Percentiles rank a stretch among this genome's conserved stretches.
These are phyloP conservation scores for Parauchenoglanis ngamensis DNA, from an alignment of 2,797 vertebrate genomes.

Conservation along the genomic window DNA sequence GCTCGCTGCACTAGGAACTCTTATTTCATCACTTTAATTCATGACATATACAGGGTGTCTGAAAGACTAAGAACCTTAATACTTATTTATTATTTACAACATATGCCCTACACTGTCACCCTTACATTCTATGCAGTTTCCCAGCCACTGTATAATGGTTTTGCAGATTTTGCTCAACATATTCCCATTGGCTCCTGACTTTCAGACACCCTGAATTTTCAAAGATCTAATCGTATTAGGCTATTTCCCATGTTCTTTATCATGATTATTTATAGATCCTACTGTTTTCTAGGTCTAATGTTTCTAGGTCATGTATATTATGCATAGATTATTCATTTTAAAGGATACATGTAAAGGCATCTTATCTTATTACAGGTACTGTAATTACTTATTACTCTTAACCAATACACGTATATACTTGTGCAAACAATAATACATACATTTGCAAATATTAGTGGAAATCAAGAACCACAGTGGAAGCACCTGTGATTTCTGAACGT, in stretches of 20 bases:
- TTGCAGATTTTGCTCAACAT: background rate
- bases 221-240: background rate
- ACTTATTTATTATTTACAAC: too few relatives aligned
- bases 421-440: background rate
- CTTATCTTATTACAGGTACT: background rate
- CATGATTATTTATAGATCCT: background rate
- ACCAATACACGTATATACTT: background rate
- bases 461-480: background rate
- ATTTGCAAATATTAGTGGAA: background rate
- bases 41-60: background rate
- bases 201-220: background rate
- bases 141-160: background rate
- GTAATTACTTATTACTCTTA: background rate
- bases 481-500: background rate
- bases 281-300: background rate
- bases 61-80: background rate
- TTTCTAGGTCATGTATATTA: background rate
- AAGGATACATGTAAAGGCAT: background rate
- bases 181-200: background rate
- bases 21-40: too few relatives aligned
- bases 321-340: background rate
- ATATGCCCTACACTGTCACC: too few relatives aligned
- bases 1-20: background rate
- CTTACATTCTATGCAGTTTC: background rate
- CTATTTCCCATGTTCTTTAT: background rate